Percentiles rank a stretch among this genome's conserved stretches.
These are phyloP conservation scores for Muraenolepis orangiensis DNA, from an alignment of 2,797 vertebrate species.

Conservation along the genomic window DNA sequence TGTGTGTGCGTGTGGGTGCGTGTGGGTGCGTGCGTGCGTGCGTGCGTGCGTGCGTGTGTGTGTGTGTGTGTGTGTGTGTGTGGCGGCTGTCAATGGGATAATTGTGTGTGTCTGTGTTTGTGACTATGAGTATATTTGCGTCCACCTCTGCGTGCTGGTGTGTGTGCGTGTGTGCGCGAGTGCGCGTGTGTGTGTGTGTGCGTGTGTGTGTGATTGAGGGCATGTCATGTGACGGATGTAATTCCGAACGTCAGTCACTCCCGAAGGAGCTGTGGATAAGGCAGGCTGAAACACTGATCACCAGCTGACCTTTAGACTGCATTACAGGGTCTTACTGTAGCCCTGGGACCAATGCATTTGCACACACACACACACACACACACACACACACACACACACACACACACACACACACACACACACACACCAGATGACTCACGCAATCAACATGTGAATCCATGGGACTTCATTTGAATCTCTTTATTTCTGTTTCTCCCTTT, in stretches of 20 bases:
- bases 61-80: background rate
- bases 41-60: background rate
- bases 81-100: background rate
- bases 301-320: constrained; percentile 36
- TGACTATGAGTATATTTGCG: constrained; percentile 42
- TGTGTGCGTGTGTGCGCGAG: constrained; percentile 26
- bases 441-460: background rate
- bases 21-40: background rate
- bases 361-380: background rate
- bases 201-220: constrained; percentile 24
- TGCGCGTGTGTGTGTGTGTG: constrained; percentile 35
- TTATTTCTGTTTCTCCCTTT: background rate
- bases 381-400: background rate
- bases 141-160: constrained; percentile 12
- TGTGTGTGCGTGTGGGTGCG: background rate
- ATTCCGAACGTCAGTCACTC: constrained; percentile 72
- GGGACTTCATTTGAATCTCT: background rate
- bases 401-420: background rate
- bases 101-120: constrained; percentile 27
- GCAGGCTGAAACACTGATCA: constrained; percentile 49
- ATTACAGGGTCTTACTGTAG: constrained; percentile 28
- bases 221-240: constrained; percentile 49
- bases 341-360: background rate
- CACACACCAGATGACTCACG: too few species aligned
- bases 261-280: constrained; percentile 33